phyloP scores from a whole-genome alignment of 2,888 invertebrate species.

The Apeira syringaria region DNA sequence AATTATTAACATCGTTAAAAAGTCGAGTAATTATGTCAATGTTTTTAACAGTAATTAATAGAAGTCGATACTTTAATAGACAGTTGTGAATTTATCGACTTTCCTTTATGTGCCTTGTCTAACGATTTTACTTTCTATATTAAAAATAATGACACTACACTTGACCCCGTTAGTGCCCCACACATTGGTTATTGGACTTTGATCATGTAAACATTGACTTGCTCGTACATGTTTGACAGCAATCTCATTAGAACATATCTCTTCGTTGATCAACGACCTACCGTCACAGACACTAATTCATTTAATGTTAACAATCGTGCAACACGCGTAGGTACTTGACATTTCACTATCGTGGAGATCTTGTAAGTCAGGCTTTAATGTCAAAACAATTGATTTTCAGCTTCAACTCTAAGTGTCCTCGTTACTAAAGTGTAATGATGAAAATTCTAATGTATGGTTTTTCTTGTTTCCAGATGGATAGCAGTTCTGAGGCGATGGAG shows the following conservation, averaged over 20 bases:
- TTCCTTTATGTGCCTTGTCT: conserved; percentile 9
- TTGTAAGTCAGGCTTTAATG: conserved; percentile 31
- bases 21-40: conserved; percentile 11
- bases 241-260: conserved; percentile 38
- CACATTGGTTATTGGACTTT: conserved; percentile 38
- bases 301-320: conserved; percentile 41
- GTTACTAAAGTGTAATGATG: conserved; percentile 4
- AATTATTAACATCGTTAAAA: conserved; percentile 9
- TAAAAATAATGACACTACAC: conserved; percentile 21
- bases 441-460: background rate
- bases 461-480: conserved; percentile 85
- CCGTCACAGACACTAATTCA: conserved; percentile 42
- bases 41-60: conserved; percentile 22
- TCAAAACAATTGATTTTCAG: conserved; percentile 6
- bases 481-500: conserved; percentile 84
- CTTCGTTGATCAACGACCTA: conserved; percentile 41
- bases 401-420: conserved; percentile 22
- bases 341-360: conserved; percentile 47
- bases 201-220: conserved; percentile 33
- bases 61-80: conserved; percentile 3
- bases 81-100: conserved; percentile 7
- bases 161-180: conserved; percentile 23
- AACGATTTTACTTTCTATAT: conserved; percentile 18
- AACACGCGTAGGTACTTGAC: conserved; percentile 60
- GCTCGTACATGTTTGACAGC: conserved; percentile 32